Conservation (phyloP, 2,888 invertebrate genomes). For the Papilio protenor region DNA sequence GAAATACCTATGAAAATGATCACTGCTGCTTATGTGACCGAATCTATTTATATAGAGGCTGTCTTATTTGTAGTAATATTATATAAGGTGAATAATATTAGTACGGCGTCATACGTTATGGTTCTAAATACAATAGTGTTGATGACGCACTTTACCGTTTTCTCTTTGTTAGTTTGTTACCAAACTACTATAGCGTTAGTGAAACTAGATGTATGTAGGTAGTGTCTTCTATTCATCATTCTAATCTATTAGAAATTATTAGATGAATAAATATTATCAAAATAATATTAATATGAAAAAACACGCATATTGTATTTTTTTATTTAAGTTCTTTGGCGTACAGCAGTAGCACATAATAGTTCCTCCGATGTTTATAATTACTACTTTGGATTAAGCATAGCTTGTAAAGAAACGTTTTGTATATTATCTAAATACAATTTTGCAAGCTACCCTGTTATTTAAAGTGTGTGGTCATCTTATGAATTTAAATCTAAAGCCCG, state of each 20-base stretch:
- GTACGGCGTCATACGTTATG: not conserved
- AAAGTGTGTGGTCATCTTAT: too few relatives aligned
- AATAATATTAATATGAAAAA: too few relatives aligned
- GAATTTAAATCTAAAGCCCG: too few relatives aligned
- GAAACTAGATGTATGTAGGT: not conserved
- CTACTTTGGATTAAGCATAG: too few relatives aligned
- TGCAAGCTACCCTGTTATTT: too few relatives aligned
- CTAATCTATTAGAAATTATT: not conserved
- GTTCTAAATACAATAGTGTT: constrained; percentile 3
- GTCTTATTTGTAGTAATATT: not conserved
- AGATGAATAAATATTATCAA: too few relatives aligned
- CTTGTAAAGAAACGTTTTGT: too few relatives aligned
- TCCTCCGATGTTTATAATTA: too few relatives aligned
- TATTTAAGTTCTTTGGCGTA: too few relatives aligned
- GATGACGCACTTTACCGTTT: not conserved
- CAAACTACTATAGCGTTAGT: not conserved
- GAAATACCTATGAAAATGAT: not conserved
- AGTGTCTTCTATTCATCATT: not conserved
- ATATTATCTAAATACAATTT: too few relatives aligned
- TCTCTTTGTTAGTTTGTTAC: not conserved
- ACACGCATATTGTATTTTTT: too few relatives aligned
- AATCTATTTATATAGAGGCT: constrained; percentile 20
- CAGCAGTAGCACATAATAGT: too few relatives aligned
- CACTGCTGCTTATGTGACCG: not conserved
- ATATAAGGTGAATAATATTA: constrained; percentile 2